Conservation (phyloP, 2,113 vertebrate genomes). For the Syngnathus typhle region DNA sequence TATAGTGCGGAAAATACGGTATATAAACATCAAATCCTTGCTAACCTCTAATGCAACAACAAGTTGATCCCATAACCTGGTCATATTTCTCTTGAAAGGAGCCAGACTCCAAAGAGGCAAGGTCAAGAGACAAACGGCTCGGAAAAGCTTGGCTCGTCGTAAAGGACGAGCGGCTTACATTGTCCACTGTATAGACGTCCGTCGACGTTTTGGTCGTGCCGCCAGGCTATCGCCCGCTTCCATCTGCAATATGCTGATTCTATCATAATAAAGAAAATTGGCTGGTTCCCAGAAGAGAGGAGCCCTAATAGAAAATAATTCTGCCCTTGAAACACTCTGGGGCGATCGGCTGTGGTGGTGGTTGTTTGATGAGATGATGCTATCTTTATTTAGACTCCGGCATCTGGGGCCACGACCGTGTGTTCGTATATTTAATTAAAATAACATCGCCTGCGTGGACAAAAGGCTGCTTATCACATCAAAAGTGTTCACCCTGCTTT, state of each 20-base stretch:
- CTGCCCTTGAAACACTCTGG: conserved; percentile 83
- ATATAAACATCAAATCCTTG: neutral
- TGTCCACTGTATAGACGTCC: neutral
- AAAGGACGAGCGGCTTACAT: neutral
- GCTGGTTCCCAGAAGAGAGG: conserved; percentile 79
- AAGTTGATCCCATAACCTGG: neutral
- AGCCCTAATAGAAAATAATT: conserved; percentile 77
- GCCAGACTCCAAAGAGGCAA: neutral
- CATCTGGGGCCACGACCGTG: conserved; percentile 63
- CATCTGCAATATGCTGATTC: conserved; percentile 87
- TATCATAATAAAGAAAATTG: conserved; percentile 89
- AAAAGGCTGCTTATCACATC: conserved; percentile 68
- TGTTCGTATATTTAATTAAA: conserved; percentile 79
- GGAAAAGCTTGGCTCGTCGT: neutral
- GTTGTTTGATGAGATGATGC: conserved; percentile 80
- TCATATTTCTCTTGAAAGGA: neutral
- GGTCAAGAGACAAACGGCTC: neutral
- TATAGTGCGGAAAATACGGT: too few relatives aligned
- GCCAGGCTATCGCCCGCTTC: conserved; percentile 75
- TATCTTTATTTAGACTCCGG: conserved; percentile 78
- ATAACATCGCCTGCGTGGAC: conserved; percentile 65
- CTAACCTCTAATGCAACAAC: neutral
- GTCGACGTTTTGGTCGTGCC: conserved; percentile 52
- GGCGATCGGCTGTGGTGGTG: neutral
- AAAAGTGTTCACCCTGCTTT: conserved; percentile 48